Conservation (phyloP, 1,140 invertebrate genomes). For the Camponotus floridanus region DNA sequence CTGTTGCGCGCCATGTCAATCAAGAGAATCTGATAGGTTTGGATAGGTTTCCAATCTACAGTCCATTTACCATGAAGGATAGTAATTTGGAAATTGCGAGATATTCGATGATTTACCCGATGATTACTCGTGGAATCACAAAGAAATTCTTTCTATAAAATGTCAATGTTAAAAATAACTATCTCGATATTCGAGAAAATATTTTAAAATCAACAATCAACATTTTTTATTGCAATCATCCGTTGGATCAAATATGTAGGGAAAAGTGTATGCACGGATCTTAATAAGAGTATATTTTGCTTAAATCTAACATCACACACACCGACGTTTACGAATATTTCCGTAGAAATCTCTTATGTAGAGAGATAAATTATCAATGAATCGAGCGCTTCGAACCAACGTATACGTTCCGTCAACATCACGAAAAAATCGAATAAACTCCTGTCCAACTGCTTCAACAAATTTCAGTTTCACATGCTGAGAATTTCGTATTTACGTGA, state of each 20-base stretch:
- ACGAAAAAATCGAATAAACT: slow-evolving; percentile 65
- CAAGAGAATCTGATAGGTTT: slow-evolving; percentile 4
- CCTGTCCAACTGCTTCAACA: slow-evolving; percentile 24
- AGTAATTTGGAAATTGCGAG: slow-evolving; percentile 66
- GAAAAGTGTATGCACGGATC: too few species aligned
- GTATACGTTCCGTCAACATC: not conserved
- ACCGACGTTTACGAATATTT: not conserved
- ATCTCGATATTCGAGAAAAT: not conserved
- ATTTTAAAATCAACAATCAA: slow-evolving; percentile 15
- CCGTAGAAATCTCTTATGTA: not conserved
- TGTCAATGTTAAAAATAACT: slow-evolving; percentile 12
- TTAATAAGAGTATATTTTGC: not conserved
- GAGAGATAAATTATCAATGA: not conserved
- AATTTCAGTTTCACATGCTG: slow-evolving; percentile 57
- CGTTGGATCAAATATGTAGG: not conserved
- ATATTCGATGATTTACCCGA: not conserved
- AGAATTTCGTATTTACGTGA: slow-evolving; percentile 70
- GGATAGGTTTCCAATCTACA: slow-evolving; percentile 49
- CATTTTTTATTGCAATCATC: not conserved
- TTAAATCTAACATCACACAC: not conserved
- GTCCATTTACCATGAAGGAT: slow-evolving; percentile 41
- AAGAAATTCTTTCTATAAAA: slow-evolving; percentile 46
- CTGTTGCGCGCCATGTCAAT: slow-evolving; percentile 31
- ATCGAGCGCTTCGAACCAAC: not conserved
- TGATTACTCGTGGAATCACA: slow-evolving; percentile 45